A percentile compares a stretch with the other conserved stretches of the same genome.
These are phyloP conservation scores for Drosophila barbarae DNA, from an alignment of 2,888 invertebrate species.

Conservation along the genomic window DNA sequence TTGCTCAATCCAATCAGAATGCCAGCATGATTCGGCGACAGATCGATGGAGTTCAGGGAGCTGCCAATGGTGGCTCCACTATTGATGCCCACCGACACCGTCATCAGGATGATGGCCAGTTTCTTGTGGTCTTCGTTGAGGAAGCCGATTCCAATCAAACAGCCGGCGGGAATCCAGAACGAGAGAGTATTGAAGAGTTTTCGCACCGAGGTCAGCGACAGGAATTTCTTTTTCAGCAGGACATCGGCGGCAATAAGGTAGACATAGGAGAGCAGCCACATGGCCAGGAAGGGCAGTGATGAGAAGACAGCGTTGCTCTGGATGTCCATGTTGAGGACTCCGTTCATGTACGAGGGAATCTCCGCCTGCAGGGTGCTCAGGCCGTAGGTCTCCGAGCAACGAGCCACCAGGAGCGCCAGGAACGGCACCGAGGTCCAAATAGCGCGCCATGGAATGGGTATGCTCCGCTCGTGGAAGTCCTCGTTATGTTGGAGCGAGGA, in stretches of 20 bases:
- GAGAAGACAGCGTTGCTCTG: slow-evolving; percentile 81
- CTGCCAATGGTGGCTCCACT: slow-evolving; percentile 78
- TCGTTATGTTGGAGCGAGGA: slow-evolving; percentile 76
- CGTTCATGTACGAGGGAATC: slow-evolving; percentile 85
- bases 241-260: slow-evolving; percentile 80
- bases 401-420: slow-evolving; percentile 81
- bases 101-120: slow-evolving; percentile 81
- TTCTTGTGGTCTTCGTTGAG: slow-evolving; percentile 77
- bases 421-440: slow-evolving; percentile 85
- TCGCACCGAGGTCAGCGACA: slow-evolving; percentile 75
- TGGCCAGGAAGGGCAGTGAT: slow-evolving; percentile 81
- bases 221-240: slow-evolving; percentile 76
- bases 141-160: slow-evolving; percentile 81
- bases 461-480: slow-evolving; percentile 58
- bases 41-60: slow-evolving; percentile 82
- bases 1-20: slow-evolving; percentile 85
- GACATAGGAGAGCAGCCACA: slow-evolving; percentile 81
- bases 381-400: slow-evolving; percentile 85
- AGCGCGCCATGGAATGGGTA: slow-evolving; percentile 82
- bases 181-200: slow-evolving; percentile 72
- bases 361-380: slow-evolving; percentile 85
- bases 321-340: slow-evolving; percentile 83
- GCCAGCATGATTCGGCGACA: slow-evolving; percentile 85
- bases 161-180: slow-evolving; percentile 81
- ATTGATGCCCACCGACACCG: slow-evolving; percentile 81